A percentile compares a stretch with the other conserved stretches of the same genome.
Conservation (phyloP, 2,888 invertebrate species). For the Lumbricus terrestris region DNA sequence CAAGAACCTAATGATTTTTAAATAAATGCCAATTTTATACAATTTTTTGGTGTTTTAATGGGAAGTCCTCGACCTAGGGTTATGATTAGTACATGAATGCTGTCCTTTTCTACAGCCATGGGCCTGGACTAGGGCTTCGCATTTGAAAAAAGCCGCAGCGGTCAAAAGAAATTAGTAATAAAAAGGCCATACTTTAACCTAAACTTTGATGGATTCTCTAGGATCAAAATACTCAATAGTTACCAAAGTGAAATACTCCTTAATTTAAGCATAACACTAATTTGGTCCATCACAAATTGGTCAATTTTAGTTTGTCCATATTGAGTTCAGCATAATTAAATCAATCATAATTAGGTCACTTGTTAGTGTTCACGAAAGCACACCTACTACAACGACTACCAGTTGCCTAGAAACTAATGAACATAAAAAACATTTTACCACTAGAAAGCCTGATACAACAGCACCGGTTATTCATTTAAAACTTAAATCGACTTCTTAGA, state of each 20-base stretch:
- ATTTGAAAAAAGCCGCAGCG: no score
- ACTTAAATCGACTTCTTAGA: not conserved
- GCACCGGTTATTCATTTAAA: not conserved
- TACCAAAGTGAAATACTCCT: no score
- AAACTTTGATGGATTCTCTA: no score
- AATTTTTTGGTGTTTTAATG: not conserved
- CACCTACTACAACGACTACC: not conserved
- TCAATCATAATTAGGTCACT: not conserved
- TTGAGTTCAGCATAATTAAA: not conserved
- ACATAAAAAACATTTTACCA: not conserved
- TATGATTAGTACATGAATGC: not conserved
- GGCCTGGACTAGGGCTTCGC: not conserved
- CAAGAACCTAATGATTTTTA: not conserved
- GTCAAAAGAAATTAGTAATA: no score
- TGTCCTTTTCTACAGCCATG: not conserved
- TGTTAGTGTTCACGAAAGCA: not conserved
- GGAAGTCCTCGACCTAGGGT: not conserved
- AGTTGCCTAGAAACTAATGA: not conserved
- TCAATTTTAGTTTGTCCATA: no score
- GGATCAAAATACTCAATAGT: not conserved
- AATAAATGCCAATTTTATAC: not conserved
- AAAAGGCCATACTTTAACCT: no score
- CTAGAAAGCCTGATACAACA: not conserved
- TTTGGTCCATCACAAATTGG: not conserved
- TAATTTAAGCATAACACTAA: no score